Base-by-base conservation (phyloP, 2,797 vertebrate genomes). In the Onychomys arenicola region DNA sequence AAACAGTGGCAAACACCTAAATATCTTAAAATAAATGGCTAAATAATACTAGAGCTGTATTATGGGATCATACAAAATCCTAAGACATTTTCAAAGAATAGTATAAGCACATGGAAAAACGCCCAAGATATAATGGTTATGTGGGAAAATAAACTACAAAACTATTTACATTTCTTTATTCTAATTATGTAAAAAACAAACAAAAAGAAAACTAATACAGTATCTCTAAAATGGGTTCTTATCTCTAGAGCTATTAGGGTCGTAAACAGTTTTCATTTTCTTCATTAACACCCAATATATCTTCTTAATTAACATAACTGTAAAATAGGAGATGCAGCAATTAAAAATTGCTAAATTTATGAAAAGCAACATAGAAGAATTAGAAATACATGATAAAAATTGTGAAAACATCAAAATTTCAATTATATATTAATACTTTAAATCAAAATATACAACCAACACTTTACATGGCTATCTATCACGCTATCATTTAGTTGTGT, bases 281-380 rank as follows among this genome's bases (percentile, higher is more conserved):
- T 85, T 96, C 49, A 94, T 94, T 97, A 94, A 95, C 61, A 25
- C 57, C 63, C 69, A 37, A 43, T 5, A 63, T 77, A 95, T 17
- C 89, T 90, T 96, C 82, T 89, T 91, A 97, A 90, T 75, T 93
- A 94, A 34, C 84, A 96, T 78, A 95, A 87, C 40, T 95, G 19
- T 61, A 91, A 84, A 89, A 95, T 1, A 91, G 46, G 13, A 37
- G 5, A 65, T 73, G 83, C 77, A 52, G 71, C 69, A 91, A 49
- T 87, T 87, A 83, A 46, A 94, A 93, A 73, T 27, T 81, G 32
- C 32, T 90, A 95, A 37, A 69, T 87, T 83, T 84, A 84, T 77
- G 83, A 46, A 89, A 94, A 92, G 10, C 25, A 94, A 16, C 37
- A 83, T 2, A 92, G 55, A 93, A 92, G 92, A 93, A 93, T 89